Evolutionary conservation across 2,888 invertebrate genomes (phyloP).

Genomic region (Acronicta aceris): DNA sequence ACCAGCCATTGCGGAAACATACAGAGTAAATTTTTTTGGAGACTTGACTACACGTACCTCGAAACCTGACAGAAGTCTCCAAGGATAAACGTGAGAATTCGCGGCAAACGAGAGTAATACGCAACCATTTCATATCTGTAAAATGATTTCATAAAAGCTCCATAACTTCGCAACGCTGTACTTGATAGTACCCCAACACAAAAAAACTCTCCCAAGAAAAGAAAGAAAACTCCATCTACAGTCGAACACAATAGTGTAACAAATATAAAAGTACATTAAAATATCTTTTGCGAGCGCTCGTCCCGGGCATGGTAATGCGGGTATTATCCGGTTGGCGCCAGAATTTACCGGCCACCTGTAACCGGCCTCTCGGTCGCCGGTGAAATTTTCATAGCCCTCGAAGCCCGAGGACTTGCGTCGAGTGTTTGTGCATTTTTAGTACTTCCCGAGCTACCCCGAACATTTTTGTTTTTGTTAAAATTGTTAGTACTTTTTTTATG

Average conservation of each 20-base stretch:
- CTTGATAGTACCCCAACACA: slow-evolving; percentile 30
- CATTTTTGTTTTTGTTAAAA: slow-evolving; percentile 47
- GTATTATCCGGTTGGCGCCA: slow-evolving; percentile 69
- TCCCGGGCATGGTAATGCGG: slow-evolving; percentile 60
- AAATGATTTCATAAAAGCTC: slow-evolving; percentile 5
- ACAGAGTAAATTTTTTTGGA: too few species aligned
- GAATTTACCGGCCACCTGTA: slow-evolving; percentile 84
- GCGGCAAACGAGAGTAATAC: neutral
- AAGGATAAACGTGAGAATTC: too few species aligned
- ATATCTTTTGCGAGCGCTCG: slow-evolving; percentile 49
- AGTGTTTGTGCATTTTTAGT: slow-evolving; percentile 77
- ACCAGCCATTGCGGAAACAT: too few species aligned
- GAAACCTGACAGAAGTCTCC: too few species aligned
- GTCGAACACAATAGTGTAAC: slow-evolving; percentile 49
- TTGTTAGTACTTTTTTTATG: slow-evolving; percentile 37
- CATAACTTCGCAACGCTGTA: slow-evolving; percentile 11
- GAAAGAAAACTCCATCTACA: slow-evolving; percentile 34
- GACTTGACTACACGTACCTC: too few species aligned
- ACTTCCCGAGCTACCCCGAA: slow-evolving; percentile 31
- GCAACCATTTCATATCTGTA: neutral
- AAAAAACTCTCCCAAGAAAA: slow-evolving; percentile 18
- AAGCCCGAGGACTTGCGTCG: slow-evolving; percentile 61
- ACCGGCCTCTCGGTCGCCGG: slow-evolving; percentile 61
- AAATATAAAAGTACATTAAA: slow-evolving; percentile 57
- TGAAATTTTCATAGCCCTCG: slow-evolving; percentile 78